These are phyloP conservation scores for Vidua chalybeata DNA, from an alignment of 2,113 vertebrate genomes.

Conservation along the genomic window DNA sequence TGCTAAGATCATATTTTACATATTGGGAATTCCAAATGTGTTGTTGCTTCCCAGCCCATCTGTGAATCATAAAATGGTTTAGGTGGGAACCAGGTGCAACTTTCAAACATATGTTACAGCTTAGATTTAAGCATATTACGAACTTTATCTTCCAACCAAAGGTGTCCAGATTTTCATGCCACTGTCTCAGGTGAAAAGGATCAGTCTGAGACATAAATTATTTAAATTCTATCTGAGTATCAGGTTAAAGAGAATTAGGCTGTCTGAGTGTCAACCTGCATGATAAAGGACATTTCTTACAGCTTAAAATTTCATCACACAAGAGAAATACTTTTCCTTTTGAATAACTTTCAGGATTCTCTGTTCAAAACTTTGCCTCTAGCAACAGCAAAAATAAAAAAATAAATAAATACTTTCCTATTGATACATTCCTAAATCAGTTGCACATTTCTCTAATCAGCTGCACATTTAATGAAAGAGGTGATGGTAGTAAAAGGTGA, in stretches of 20 bases:
- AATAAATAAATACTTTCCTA: neutral
- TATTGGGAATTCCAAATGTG: slow-evolving; percentile 30
- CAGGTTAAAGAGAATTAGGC: neutral
- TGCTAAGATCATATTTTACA: neutral
- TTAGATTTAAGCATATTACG: neutral
- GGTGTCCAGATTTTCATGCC: neutral
- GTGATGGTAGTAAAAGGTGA: neutral
- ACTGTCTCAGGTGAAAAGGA: neutral
- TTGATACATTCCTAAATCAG: neutral
- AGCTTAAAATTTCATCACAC: neutral
- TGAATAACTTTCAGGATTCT: neutral
- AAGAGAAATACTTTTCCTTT: neutral
- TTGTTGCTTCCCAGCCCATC: slow-evolving; percentile 13
- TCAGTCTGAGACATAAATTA: neutral
- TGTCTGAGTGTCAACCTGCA: neutral
- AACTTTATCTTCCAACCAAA: neutral
- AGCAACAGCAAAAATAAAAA: neutral
- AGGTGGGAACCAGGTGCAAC: slow-evolving; percentile 4
- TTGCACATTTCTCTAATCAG: neutral
- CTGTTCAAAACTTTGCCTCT: neutral
- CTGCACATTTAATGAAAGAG: neutral
- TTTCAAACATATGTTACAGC: neutral
- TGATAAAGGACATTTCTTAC: neutral
- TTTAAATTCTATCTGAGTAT: slow-evolving; percentile 9
- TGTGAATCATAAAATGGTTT: slow-evolving; percentile 32